Evolutionary conservation across 1,140 invertebrate genomes (phyloP), one percentile per base, ranked within the genome.

Genomic region (Drosophila lacteicornis): DNA sequence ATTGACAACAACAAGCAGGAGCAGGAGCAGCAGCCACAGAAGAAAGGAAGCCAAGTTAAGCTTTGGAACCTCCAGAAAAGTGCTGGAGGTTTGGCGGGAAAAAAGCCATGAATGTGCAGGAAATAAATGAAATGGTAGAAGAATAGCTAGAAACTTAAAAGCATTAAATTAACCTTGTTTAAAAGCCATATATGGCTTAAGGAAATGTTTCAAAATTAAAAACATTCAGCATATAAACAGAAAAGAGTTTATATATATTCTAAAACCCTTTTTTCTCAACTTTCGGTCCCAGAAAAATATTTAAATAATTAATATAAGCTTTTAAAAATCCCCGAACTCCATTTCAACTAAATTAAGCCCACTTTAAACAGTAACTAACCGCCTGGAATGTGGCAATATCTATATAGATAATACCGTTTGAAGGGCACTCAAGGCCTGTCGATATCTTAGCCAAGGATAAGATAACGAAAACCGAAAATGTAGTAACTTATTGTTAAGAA

Each of bases 1-100:
- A 86, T 86, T 82, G 76, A 57, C 76, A 82, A 67, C 51, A 33
- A 47, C 43, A 40, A 47, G 7, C 46, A 63, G n/a, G 12, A 47
- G 1, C 53, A 63, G 42, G 17, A 63, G 42, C 19, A 49, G 47
- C 38, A 30, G 19, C 43, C n/a, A 36, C 12, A 22, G 56, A 38
- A 56, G n/a, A 33, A 74, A 49, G 53, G 33, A 50, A 25, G 25
- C 53, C 62, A 60, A 49, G 4, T 3, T 15, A 17, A 15, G 40
- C 30, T 46, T 5, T 9, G 13, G 27, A 12, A 19, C 3, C 0
- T 0, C 6, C 17, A 36, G 7, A 38, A 38, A 15, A 70, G 57
- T 46, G 60, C 15, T 83, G 80, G 3, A 8, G 8, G 9, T 4
- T 15, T 40, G 13, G 36, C 63, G 12, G 12, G 3, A 38, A 55